Evolutionary conservation across 37 sponge, comb jelly and placozoan species (phyloP).

Genomic region (Cliona cf. orientalis): DNA sequence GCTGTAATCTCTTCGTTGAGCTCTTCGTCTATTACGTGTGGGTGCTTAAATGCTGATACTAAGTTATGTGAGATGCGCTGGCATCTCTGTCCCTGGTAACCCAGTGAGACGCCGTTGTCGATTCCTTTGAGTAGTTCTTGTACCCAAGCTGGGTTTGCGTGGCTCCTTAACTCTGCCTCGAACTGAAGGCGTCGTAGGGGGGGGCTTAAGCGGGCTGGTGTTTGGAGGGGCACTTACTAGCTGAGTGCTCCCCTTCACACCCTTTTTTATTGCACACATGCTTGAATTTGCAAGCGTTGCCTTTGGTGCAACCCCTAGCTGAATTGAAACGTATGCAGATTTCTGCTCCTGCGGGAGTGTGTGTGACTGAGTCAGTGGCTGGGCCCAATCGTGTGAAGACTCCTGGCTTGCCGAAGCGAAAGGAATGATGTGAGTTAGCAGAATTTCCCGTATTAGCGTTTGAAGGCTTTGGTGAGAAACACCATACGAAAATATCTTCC

Average conservation of each 20-base stretch:
- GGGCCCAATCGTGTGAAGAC: too few species aligned
- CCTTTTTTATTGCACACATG: background rate
- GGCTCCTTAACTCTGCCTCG: background rate
- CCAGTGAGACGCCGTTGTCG: background rate
- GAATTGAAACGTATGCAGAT: too few species aligned
- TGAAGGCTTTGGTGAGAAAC: too few species aligned
- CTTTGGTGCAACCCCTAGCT: background rate
- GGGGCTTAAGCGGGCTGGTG: constrained; percentile 1
- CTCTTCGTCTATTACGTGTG: background rate
- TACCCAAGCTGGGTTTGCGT: background rate
- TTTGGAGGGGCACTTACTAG: constrained; percentile 1
- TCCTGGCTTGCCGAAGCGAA: too few species aligned
- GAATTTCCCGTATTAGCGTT: too few species aligned
- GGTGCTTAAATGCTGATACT: background rate
- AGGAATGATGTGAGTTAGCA: too few species aligned
- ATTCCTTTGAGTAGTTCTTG: background rate
- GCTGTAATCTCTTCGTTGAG: background rate
- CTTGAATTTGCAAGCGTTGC: background rate
- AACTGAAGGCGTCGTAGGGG: constrained; percentile 4
- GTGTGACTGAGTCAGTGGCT: too few species aligned
- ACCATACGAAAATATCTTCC: too few species aligned
- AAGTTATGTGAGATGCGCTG: background rate
- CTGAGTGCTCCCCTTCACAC: background rate
- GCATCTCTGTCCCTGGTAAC: background rate
- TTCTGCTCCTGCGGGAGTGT: too few species aligned